Conservation (phyloP, 1,140 invertebrate species). For the Amphibalanus amphitrite region DNA sequence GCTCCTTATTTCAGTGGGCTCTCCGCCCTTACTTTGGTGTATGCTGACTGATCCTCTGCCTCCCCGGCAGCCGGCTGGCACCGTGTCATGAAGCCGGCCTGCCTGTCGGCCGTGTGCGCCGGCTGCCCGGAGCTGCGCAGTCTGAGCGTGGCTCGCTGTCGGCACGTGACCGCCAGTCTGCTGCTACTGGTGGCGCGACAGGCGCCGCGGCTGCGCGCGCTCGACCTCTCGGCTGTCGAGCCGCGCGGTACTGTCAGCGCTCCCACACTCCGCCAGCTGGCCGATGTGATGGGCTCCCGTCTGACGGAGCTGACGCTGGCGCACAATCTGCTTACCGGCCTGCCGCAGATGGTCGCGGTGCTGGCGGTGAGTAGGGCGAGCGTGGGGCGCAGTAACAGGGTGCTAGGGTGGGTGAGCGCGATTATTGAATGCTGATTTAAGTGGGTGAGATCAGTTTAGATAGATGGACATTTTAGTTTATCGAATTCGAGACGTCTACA, state of each 20-base stretch:
- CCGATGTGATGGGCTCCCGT: slow-evolving; percentile 20
- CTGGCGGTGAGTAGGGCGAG: slow-evolving; percentile 27
- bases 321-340: slow-evolving; percentile 52
- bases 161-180: background rate
- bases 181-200: background rate
- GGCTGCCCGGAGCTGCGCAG: background rate
- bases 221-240: background rate
- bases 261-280: background rate
- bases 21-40: too few relatives aligned
- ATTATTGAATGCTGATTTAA: too few relatives aligned
- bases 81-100: background rate
- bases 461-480: too few relatives aligned
- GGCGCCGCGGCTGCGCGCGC: background rate
- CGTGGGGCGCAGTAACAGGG: too few relatives aligned
- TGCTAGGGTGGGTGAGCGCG: too few relatives aligned
- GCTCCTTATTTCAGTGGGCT: too few relatives aligned
- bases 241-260: background rate
- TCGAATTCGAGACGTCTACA: too few relatives aligned
- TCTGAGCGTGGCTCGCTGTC: background rate
- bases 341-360: slow-evolving; percentile 46
- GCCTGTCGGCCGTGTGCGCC: background rate
- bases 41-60: too few relatives aligned
- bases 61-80: background rate
- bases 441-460: too few relatives aligned
- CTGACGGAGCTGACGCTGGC: slow-evolving; percentile 54